Base-by-base conservation (phyloP, 2,797 vertebrate genomes). In the Lagodon rhomboides region DNA sequence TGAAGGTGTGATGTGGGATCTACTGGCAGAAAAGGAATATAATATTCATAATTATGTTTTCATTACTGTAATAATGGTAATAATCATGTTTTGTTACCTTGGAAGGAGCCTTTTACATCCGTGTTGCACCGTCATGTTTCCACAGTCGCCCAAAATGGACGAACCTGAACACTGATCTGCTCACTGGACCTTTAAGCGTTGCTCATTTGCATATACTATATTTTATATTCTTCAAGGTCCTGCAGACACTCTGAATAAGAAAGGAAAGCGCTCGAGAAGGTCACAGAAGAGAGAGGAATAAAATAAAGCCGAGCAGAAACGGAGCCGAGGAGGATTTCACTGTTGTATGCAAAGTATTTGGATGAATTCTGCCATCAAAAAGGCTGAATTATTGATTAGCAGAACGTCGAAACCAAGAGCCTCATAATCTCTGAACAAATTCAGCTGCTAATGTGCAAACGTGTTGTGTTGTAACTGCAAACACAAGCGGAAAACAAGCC, bases 361-460 rank as follows among this genome's bases (percentile, higher is more conserved):
- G 12, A 71, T 58, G 16, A 81, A 75, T 43, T n/a, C n/a, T 13
- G 56, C 61, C 50, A 68, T 25, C 22, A 25, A 2, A 25, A 2
- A 9, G 1, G 12, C 43, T 80, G 74, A 82, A 86, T 84, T 66
- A 83, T 83, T 85, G 62, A 89, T 77, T 0, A 69, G 69, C 63
- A 60, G 68, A 71, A 72, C 66, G 78, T 67, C 53, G 60, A 18
- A 79, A 54, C 5, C 5, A 23, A 54, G 27, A 65, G 63, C 58
- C 55, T 68, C 46, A 17, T 67, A 47, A 85, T 68, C 67, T 69
- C 51, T 17, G 22, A 46, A 53, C 62, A 61, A 43, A 80, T 66
- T 53, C 62, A 59, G 78, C 68, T 12, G 78, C 61, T 71, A 25
- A 77, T 62, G 59, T 25, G 59, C 68, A 73, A 85, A 66, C 9